Base-by-base conservation (phyloP, 1,140 invertebrate species). In the Sminthurides bifidus region DNA sequence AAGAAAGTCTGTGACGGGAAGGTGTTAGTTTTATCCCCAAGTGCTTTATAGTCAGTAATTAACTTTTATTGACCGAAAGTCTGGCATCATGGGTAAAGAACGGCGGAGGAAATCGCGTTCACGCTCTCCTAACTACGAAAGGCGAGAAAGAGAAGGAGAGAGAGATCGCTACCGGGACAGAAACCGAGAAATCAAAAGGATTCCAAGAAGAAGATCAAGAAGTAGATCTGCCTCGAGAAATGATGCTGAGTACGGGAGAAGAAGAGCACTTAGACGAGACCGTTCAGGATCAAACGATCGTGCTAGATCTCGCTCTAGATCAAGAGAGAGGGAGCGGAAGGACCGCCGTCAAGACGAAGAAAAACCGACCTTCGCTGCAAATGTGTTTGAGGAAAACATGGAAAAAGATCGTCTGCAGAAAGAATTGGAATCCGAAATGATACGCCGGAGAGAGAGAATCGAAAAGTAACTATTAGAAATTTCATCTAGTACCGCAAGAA, bases 341-440 rank as follows among this genome's bases (percentile, higher is more conserved):
- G 44, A 49, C 43, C 6, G 33, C 5, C 10, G 19, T 50, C 2
- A 29, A 45, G 3, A 29, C 14, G 40, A 37, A 57, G 23, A 30
- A 31, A 33, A 41, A 29, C 19, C 17, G 0, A 33, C 26, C 21
- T 46, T 37, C 5, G 24, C 24, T 14, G 44, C 40, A 14, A 35
- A 30, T n/a, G 29, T 60, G 0, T 60, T 60, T 48, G 58, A 60
- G 15, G 40, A n/a, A 10, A 56, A 24, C 4, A 26, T 63, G 17
- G 61, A 64, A 31, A 64, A 78, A 72, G 77, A 79, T 62, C 73
- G 73, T 55, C 75, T 78, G 57, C 89, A 95, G 68, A 87, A 81
- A 60, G 79, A 86, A 33, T 72, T 98, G 15, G 94, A 98, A 69
- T 73, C 85, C 17, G 92, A 96, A 75, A 98, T 97, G 92, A 88